Conservation (phyloP, 2,888 invertebrate genomes). For the Harpagoxenus sublaevis region DNA sequence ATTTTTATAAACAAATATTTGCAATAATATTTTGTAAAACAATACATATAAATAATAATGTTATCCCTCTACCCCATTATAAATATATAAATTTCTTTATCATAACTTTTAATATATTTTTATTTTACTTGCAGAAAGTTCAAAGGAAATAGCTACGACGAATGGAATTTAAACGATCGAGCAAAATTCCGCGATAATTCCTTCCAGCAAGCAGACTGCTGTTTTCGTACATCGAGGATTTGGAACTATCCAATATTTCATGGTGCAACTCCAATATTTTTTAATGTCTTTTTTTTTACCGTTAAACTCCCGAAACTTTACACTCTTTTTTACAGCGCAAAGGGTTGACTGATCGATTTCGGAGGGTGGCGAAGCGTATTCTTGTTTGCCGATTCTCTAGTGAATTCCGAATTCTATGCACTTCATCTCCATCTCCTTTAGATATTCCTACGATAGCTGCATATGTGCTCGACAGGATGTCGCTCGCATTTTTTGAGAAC, state of each 20-base stretch:
- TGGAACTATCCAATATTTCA: constrained; percentile 25
- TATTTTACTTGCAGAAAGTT: background rate
- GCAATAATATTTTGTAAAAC: background rate
- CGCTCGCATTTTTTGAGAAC: constrained; percentile 25
- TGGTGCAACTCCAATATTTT: constrained; percentile 13
- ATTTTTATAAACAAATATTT: constrained; percentile 6
- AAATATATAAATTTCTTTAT: background rate
- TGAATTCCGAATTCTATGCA: constrained; percentile 63
- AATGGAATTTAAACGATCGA: constrained; percentile 8
- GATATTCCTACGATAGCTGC: constrained; percentile 1
- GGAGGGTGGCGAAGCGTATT: constrained; percentile 50
- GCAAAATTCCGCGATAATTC: constrained; percentile 1
- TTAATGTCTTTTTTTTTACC: constrained; percentile 12
- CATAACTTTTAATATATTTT: background rate
- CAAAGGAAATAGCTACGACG: background rate
- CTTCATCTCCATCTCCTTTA: constrained; percentile 24
- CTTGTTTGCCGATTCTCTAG: constrained; percentile 66
- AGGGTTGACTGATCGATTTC: constrained; percentile 36
- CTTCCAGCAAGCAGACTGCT: background rate
- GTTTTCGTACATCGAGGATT: constrained; percentile 12
- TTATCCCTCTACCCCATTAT: background rate
- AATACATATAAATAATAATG: background rate
- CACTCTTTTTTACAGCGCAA: background rate
- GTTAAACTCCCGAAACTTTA: background rate
- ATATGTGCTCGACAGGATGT: constrained; percentile 33